Conservation (phyloP, 2,888 invertebrate genomes). For the Pyralis farinalis region DNA sequence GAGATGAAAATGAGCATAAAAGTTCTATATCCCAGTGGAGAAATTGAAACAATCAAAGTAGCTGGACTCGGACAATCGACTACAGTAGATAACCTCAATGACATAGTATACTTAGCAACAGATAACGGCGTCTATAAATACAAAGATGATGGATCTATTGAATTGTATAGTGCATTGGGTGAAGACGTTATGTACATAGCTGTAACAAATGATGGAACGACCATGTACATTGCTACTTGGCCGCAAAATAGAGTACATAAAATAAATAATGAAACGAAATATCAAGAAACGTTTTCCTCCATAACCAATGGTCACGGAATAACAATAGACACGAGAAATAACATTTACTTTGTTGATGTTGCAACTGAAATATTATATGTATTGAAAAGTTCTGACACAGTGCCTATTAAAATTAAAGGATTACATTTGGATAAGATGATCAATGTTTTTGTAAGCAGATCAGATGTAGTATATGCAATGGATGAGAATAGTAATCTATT, state of each 20-base stretch:
- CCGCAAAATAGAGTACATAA: conserved; percentile 67
- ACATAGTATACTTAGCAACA: conserved; percentile 66
- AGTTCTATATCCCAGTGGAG: conserved; percentile 49
- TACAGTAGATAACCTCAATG: conserved; percentile 68
- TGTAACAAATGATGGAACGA: conserved; percentile 47
- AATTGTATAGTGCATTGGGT: conserved; percentile 54
- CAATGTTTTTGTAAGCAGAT: conserved; percentile 58
- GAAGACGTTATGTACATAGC: conserved; percentile 73
- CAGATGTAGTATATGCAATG: conserved; percentile 64
- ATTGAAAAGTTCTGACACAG: conserved; percentile 41
- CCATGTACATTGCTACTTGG: conserved; percentile 69
- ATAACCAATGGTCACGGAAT: conserved; percentile 69
- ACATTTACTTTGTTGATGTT: conserved; percentile 53
- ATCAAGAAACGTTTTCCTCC: conserved; percentile 46
- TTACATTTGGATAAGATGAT: conserved; percentile 61
- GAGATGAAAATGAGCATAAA: conserved; percentile 67
- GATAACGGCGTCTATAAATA: conserved; percentile 74
- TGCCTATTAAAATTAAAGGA: conserved; percentile 63
- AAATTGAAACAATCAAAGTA: conserved; percentile 54
- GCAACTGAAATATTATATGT: conserved; percentile 65
- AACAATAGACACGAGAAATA: conserved; percentile 59
- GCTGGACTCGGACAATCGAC: conserved; percentile 66
- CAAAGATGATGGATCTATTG: conserved; percentile 53
- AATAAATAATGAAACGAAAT: conserved; percentile 55
- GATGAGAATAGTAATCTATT: conserved; percentile 65